A percentile compares a stretch with the other conserved stretches of the same genome.
Evolutionary conservation across 2,797 vertebrate species (phyloP).

Genomic region (Megaceryle alcyon): DNA sequence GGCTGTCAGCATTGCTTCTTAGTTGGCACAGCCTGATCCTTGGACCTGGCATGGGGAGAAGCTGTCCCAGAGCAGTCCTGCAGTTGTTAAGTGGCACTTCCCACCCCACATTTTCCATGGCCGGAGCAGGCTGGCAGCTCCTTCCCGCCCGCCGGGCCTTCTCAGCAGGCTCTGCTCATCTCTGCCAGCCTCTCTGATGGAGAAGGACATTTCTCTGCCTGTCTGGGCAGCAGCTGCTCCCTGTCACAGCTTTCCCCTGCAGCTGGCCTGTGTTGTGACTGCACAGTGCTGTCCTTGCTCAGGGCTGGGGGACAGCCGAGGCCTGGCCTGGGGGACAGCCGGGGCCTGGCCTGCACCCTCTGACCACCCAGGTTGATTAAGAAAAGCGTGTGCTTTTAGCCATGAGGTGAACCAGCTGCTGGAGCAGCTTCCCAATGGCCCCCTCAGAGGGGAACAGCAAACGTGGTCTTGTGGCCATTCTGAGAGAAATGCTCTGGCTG

Average conservation of each 20-base stretch:
- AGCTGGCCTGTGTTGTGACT: neutral
- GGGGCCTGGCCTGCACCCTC: too few relatives aligned
- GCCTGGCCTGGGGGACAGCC: too few relatives aligned
- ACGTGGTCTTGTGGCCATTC: too few relatives aligned
- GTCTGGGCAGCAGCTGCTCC: neutral
- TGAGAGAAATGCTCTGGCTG: neutral
- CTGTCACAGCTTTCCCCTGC: too few relatives aligned
- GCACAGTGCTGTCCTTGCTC: neutral
- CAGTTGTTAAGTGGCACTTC: neutral
- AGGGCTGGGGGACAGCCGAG: neutral
- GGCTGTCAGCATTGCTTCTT: too few relatives aligned
- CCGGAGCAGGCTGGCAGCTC: neutral
- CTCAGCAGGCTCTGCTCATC: neutral
- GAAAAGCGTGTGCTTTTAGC: neutral
- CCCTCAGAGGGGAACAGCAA: neutral
- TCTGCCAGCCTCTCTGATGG: neutral
- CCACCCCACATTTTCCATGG: neutral
- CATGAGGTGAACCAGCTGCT: neutral
- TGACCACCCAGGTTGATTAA: neutral
- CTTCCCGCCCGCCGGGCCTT: neutral
- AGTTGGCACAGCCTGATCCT: too few relatives aligned
- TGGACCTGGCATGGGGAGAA: neutral
- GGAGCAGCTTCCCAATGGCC: neutral
- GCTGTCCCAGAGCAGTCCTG: neutral
- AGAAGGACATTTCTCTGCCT: neutral